Conservation (phyloP, 64 coral and sea anemone genomes). For the Platygyra sinensis region DNA sequence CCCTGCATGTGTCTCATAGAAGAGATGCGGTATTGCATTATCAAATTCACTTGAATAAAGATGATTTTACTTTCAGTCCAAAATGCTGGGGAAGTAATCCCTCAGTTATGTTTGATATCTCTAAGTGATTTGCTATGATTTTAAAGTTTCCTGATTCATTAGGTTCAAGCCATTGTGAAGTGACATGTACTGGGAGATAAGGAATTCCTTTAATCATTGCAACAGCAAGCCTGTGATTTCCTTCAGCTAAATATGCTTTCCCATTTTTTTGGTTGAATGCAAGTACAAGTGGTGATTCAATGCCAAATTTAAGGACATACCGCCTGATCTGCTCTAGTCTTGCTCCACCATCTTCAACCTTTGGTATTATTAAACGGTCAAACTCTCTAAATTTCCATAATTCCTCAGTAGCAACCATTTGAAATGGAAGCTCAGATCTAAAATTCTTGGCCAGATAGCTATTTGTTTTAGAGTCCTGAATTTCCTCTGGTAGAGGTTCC, state of each 20-base stretch:
- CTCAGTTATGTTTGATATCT: constrained; percentile 42
- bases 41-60: too few relatives aligned
- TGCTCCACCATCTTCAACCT: constrained; percentile 48
- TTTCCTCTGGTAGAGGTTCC: constrained; percentile 13
- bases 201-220: constrained; percentile 61
- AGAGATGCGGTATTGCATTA: too few relatives aligned
- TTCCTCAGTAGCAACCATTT: too few relatives aligned
- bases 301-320: constrained; percentile 44
- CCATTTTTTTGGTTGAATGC: constrained; percentile 63
- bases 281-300: constrained; percentile 45
- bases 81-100: constrained; percentile 37
- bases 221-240: constrained; percentile 58
- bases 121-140: constrained; percentile 55
- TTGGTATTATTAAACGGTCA: constrained; percentile 33
- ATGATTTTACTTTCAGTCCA: constrained; percentile 7
- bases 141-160: constrained; percentile 49
- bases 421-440: too few relatives aligned
- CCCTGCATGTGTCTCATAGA: too few relatives aligned
- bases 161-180: constrained; percentile 48
- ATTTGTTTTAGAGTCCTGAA: constrained; percentile 22
- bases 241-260: constrained; percentile 47
- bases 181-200: constrained; percentile 58
- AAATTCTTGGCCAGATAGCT: not conserved
- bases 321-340: constrained; percentile 43
- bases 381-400: not conserved